phyloP scores from a whole-genome alignment of 2,113 vertebrate genomes.

The Boleophthalmus pectinirostris region DNA sequence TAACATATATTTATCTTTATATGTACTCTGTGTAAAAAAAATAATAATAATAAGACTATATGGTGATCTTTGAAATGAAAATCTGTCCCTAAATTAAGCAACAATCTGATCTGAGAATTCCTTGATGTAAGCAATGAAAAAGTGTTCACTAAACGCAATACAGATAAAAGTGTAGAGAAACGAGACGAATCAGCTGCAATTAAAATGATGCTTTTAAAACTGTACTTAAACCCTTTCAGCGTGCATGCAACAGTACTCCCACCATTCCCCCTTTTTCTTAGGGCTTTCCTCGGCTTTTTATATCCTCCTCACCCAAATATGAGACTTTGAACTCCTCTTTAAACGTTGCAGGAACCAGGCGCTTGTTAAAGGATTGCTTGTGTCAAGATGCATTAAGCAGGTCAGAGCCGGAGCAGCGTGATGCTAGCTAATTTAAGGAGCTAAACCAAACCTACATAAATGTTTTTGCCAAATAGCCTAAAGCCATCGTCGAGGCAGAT shows the following conservation, averaged over 20 bases:
- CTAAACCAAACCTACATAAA: conserved; percentile 62
- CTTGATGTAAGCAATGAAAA: conserved; percentile 46
- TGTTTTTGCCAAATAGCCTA: conserved; percentile 70
- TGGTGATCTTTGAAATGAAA: background rate
- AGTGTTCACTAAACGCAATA: conserved; percentile 44
- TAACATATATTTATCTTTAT: no score
- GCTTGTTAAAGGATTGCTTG: conserved; percentile 52
- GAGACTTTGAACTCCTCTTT: conserved; percentile 54
- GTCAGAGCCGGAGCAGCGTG: conserved; percentile 37
- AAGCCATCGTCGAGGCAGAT: conserved; percentile 61
- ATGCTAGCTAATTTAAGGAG: conserved; percentile 59
- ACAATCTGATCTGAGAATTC: conserved; percentile 23
- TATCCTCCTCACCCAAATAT: conserved; percentile 42
- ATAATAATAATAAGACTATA: background rate
- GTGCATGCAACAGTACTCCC: conserved; percentile 17
- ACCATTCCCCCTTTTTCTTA: conserved; percentile 16
- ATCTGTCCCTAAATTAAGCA: background rate
- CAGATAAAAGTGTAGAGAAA: conserved; percentile 10
- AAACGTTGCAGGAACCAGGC: conserved; percentile 32
- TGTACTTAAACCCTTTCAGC: conserved; percentile 51
- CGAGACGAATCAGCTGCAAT: conserved; percentile 47
- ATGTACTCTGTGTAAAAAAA: no score
- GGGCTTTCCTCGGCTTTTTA: conserved; percentile 43
- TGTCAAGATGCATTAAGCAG: conserved; percentile 66
- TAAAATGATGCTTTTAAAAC: conserved; percentile 52